Base-by-base conservation (phyloP, 2,888 invertebrate genomes). In the Hermaeophaga mercurialis region DNA sequence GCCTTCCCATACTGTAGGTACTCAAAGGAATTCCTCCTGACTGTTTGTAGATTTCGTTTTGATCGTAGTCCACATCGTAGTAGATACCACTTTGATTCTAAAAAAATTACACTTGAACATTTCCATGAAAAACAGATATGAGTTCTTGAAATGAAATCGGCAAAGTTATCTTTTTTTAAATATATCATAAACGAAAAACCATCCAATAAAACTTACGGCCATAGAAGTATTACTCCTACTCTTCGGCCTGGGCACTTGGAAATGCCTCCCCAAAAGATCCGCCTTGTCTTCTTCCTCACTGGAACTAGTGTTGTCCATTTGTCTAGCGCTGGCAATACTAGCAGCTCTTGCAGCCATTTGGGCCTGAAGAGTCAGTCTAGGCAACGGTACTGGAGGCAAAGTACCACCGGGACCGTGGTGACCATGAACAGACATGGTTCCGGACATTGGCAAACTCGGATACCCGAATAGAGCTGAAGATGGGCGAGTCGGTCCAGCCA, bases 51-150 rank as follows among this genome's bases (percentile, higher is more conserved):
- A 73, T 79, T 61, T 80, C 82, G 68, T 81, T 81, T 68, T 80
- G 85, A 71, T 91, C 92, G 69, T 91, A 92, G 63, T 93, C 93
- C 19, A 94, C 91, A 71, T 94, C 93, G 72, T 93, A 93, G 77
- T 94, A 93, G 67, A 93, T 92, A 46, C 91, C 91, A 65, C 89
- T 91, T 81, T 92, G 92, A 77, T 92, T 91, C 93, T 93, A 81
- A 81, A 65, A 52, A 61, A 61, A 65, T 60, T 58, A 50, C 55
- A 12, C 12, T 18, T 19, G 12, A n/a, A n/a, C n/a, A n/a, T n/a
- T n/a, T n/a, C n/a, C n/a, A n/a, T n/a, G n/a, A n/a, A n/a, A n/a
- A n/a, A n/a, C n/a, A n/a, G n/a, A n/a, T n/a, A n/a, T n/a, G n/a
- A n/a, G n/a, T n/a, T n/a, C n/a, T n/a, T n/a, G n/a, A n/a, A n/a